phyloP scores from a whole-genome alignment of 2,113 vertebrate genomes.

The Gallinago undulata region DNA sequence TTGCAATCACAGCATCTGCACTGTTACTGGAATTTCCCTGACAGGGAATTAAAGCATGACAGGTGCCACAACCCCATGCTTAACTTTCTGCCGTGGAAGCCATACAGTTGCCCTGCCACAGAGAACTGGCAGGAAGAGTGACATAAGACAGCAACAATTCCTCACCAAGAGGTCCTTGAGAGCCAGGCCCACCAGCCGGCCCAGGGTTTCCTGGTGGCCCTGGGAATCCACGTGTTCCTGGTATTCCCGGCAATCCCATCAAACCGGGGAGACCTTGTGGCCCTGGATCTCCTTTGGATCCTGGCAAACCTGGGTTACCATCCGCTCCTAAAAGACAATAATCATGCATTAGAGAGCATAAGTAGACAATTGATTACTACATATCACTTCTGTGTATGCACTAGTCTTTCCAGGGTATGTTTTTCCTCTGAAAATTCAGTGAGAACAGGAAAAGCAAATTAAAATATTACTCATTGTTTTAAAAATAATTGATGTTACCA shows the following conservation, averaged over 20 bases:
- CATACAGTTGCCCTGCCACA: neutral
- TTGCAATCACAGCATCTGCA: neutral
- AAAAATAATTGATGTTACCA: neutral
- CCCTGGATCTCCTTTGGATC: constrained; percentile 83
- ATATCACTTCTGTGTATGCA: neutral
- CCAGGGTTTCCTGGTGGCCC: constrained; percentile 82
- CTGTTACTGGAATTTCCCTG: neutral
- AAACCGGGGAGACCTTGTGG: constrained; percentile 72
- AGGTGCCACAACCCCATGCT: neutral
- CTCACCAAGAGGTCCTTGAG: constrained; percentile 70
- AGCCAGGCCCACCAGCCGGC: constrained; percentile 61
- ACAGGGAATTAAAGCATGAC: neutral
- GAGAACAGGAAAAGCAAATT: neutral
- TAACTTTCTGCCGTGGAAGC: neutral
- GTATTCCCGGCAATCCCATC: constrained; percentile 65
- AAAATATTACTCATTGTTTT: neutral
- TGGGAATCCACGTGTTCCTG: constrained; percentile 76
- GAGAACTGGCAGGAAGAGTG: neutral
- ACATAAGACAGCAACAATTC: neutral
- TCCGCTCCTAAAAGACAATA: constrained; percentile 69
- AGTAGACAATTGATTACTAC: neutral
- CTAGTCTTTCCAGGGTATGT: neutral
- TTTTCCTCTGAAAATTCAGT: neutral
- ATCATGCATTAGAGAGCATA: neutral
- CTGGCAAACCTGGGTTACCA: constrained; percentile 87